Evolutionary conservation across 2,888 invertebrate species (phyloP).

Genomic region (Laothoe populi): DNA sequence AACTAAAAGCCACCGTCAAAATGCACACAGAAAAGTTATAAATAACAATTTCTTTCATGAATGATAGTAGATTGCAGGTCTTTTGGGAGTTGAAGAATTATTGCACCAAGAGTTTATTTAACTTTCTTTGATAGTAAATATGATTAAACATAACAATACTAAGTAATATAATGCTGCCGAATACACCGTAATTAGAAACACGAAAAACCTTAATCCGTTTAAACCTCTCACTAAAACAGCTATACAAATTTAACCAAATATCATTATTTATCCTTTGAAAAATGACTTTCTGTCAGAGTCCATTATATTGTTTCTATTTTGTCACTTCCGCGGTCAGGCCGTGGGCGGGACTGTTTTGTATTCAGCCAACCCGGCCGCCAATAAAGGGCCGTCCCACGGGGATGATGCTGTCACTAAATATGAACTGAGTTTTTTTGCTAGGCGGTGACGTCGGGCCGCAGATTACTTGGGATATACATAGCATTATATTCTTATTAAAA

Average conservation of each 20-base stretch:
- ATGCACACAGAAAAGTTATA: too few relatives aligned
- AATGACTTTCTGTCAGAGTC: slow-evolving; percentile 26
- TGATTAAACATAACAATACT: too few relatives aligned
- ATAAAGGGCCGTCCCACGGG: slow-evolving; percentile 47
- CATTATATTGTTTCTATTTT: slow-evolving; percentile 28
- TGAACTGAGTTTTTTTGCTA: slow-evolving; percentile 24
- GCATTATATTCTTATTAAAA: neutral
- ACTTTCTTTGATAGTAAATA: too few relatives aligned
- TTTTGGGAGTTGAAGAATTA: too few relatives aligned
- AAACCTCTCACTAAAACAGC: neutral
- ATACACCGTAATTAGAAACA: too few relatives aligned
- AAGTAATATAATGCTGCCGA: too few relatives aligned
- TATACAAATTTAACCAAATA: slow-evolving; percentile 20
- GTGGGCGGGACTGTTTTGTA: slow-evolving; percentile 55
- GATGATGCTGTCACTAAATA: slow-evolving; percentile 29
- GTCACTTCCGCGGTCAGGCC: slow-evolving; percentile 26
- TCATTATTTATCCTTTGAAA: slow-evolving; percentile 23
- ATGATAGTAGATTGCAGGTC: too few relatives aligned
- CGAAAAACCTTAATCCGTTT: neutral
- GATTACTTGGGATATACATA: neutral
- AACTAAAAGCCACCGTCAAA: too few relatives aligned
- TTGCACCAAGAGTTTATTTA: too few relatives aligned
- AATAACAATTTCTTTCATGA: too few relatives aligned
- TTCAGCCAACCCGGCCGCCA: slow-evolving; percentile 53
- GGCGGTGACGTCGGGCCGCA: neutral